Percentiles rank a stretch among this genome's conserved stretches.
Evolutionary conservation across 1,140 invertebrate genomes (phyloP).

Genomic region (Eupeodes corollae): DNA sequence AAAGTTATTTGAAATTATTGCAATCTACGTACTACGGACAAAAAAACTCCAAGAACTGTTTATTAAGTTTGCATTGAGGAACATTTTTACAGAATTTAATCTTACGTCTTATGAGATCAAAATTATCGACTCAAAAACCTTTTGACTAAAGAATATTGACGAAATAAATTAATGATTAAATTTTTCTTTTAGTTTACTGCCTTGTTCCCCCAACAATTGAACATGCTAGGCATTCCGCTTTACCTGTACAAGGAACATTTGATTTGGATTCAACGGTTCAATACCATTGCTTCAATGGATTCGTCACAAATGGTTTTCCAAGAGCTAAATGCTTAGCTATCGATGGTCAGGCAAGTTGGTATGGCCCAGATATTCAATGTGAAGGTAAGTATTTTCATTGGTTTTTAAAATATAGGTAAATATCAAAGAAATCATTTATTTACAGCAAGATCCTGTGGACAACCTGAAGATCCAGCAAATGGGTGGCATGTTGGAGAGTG

Average conservation of each 20-base stretch:
- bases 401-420: not conserved
- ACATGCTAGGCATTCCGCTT: slow-evolving; percentile 77
- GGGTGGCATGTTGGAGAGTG: slow-evolving; percentile 85
- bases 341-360: slow-evolving; percentile 76
- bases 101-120: too few relatives aligned
- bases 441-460: slow-evolving; percentile 69
- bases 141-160: too few relatives aligned
- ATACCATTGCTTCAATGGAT: slow-evolving; percentile 85
- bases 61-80: too few relatives aligned
- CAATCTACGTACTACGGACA: too few relatives aligned
- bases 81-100: too few relatives aligned
- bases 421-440: not conserved
- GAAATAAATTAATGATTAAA: not conserved
- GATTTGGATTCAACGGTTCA: slow-evolving; percentile 73
- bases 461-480: slow-evolving; percentile 77
- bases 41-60: too few relatives aligned
- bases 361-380: slow-evolving; percentile 88
- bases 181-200: slow-evolving; percentile 60
- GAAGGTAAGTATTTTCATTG: slow-evolving; percentile 68
- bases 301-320: slow-evolving; percentile 71
- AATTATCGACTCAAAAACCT: too few relatives aligned
- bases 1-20: too few relatives aligned
- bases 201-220: slow-evolving; percentile 73
- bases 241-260: slow-evolving; percentile 68
- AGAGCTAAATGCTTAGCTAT: slow-evolving; percentile 84